phyloP scores from a whole-genome alignment of 2,797 vertebrate genomes.

The Poecilia wingei region DNA sequence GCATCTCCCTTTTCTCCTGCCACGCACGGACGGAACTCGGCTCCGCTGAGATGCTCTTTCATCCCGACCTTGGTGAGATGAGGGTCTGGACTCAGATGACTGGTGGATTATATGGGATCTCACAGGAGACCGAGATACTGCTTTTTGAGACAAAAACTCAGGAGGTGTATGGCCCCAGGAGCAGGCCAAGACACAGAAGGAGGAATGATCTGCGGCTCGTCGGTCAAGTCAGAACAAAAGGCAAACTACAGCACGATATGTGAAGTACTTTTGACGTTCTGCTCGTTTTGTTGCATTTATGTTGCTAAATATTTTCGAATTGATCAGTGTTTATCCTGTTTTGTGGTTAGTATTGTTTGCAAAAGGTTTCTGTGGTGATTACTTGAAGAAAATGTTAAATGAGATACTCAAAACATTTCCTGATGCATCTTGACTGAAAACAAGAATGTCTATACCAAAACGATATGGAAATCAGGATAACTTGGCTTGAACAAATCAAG shows the following conservation, averaged over 20 bases:
- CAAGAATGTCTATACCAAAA: not conserved
- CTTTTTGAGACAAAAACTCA: constrained; percentile 52
- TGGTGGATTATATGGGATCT: constrained; percentile 70
- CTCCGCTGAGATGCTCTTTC: constrained; percentile 70
- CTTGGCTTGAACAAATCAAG: not conserved
- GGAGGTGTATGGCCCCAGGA: constrained; percentile 32
- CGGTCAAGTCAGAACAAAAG: not conserved
- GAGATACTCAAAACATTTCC: not conserved
- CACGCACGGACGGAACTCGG: constrained; percentile 68
- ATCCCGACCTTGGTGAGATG: constrained; percentile 73
- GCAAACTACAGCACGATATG: not conserved
- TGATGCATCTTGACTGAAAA: not conserved
- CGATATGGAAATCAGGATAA: not conserved
- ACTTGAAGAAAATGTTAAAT: not conserved
- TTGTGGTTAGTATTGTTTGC: not conserved
- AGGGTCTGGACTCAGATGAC: constrained; percentile 73
- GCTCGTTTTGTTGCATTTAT: not conserved
- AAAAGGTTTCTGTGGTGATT: not conserved
- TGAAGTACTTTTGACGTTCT: not conserved
- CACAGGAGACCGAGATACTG: constrained; percentile 59
- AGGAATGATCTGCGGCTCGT: constrained; percentile 8
- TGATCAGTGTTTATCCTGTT: not conserved
- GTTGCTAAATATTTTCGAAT: not conserved
- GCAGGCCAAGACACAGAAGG: constrained; percentile 9
- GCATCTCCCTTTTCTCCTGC: constrained; percentile 68